Percentiles rank a stretch among this genome's conserved stretches.
These are phyloP conservation scores for Sesia apiformis DNA, from an alignment of 2,888 invertebrate species.

Conservation along the genomic window DNA sequence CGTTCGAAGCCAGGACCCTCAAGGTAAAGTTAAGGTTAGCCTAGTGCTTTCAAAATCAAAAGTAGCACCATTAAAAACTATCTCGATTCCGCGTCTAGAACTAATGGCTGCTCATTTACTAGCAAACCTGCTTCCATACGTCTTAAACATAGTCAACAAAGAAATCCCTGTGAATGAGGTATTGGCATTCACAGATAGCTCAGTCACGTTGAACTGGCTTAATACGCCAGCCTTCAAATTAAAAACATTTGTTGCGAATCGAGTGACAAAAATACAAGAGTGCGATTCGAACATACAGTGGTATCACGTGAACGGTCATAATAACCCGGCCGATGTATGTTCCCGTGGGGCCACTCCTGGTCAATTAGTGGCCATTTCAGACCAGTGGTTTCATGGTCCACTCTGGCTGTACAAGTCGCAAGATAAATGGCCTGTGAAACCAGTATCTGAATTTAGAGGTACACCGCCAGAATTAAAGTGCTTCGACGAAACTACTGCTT, in stretches of 20 bases:
- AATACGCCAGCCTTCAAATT: slow-evolving; percentile 5
- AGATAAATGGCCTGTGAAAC: too few species aligned
- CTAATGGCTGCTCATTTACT: slow-evolving; percentile 17
- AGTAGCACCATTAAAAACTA: slow-evolving; percentile 14
- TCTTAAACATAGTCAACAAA: slow-evolving; percentile 7
- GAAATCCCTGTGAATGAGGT: slow-evolving; percentile 7
- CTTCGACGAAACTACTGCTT: too few species aligned
- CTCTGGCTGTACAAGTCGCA: too few species aligned
- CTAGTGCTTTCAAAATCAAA: slow-evolving; percentile 12
- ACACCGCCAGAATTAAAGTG: too few species aligned
- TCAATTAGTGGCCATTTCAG: too few species aligned
- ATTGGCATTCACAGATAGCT: slow-evolving; percentile 16
- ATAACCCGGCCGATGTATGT: too few species aligned
- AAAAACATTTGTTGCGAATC: slow-evolving; percentile 14
- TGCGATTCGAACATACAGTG: too few species aligned
- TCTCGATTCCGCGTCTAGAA: slow-evolving; percentile 17
- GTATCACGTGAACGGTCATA: too few species aligned
- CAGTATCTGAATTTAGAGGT: too few species aligned
- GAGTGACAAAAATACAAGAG: slow-evolving; percentile 8
- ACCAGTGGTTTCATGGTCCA: too few species aligned
- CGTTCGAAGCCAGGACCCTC: too few species aligned
- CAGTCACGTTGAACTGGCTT: slow-evolving; percentile 13
- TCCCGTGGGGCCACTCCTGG: too few species aligned
- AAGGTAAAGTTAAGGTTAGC: background rate
- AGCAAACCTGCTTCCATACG: slow-evolving; percentile 11